A percentile compares a stretch with the other conserved stretches of the same genome.
phyloP scores from a whole-genome alignment of 2,888 invertebrate species.

The Cremastinae sp. region DNA sequence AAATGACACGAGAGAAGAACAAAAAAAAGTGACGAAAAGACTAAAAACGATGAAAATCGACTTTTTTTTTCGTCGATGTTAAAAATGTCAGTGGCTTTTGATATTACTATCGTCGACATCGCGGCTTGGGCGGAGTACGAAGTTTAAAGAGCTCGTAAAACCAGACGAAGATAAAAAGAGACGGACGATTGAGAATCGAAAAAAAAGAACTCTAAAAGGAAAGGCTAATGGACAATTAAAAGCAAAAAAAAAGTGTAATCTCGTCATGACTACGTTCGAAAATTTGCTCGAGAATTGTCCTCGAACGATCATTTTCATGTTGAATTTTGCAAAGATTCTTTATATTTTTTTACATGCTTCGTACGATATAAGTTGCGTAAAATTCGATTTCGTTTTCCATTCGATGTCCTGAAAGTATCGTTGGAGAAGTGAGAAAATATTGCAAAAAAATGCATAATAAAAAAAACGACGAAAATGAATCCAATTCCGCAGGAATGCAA shows the following conservation, averaged over 20 bases:
- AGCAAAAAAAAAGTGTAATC: neutral
- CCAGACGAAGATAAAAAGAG: neutral
- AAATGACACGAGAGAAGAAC: no score
- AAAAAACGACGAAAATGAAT: neutral
- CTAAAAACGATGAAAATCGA: neutral
- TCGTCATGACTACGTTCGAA: neutral
- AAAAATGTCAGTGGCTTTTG: conserved; percentile 19
- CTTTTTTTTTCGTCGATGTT: conserved; percentile 10
- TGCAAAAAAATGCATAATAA: no score
- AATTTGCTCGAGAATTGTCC: neutral
- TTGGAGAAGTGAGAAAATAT: neutral
- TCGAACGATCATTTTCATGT: neutral
- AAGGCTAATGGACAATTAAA: no score
- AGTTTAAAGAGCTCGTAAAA: conserved; percentile 12
- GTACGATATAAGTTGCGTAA: conserved; percentile 13
- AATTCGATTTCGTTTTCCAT: conserved; percentile 1
- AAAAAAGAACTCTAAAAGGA: no score
- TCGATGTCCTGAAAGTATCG: conserved; percentile 32
- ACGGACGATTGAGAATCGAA: neutral
- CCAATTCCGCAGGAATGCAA: no score
- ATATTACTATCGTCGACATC: conserved; percentile 40
- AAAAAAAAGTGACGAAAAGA: no score
- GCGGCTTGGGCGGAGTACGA: conserved; percentile 24
- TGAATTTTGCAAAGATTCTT: conserved; percentile 1
- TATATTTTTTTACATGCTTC: conserved; percentile 26